These are phyloP conservation scores for Ptyas mucosa DNA, from an alignment of 2,113 vertebrate genomes.

Conservation along the genomic window DNA sequence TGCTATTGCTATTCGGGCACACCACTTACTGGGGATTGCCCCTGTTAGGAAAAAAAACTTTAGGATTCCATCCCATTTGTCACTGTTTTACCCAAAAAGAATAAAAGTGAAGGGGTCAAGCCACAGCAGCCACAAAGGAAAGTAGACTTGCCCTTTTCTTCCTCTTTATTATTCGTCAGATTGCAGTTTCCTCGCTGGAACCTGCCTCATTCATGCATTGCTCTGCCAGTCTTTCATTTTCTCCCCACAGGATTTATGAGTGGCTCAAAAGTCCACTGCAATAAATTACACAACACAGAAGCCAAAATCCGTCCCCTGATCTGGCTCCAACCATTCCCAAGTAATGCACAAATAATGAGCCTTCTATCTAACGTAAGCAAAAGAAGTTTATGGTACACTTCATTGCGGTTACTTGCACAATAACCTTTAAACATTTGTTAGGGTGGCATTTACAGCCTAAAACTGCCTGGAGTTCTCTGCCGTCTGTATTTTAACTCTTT, in stretches of 20 bases:
- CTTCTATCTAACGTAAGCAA: background rate
- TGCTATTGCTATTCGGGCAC: background rate
- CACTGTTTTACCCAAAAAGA: background rate
- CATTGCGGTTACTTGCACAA: background rate
- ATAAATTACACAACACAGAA: background rate
- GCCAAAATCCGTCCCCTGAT: background rate
- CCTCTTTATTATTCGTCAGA: background rate
- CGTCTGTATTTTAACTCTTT: background rate
- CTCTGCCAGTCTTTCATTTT: background rate
- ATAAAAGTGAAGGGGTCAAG: background rate
- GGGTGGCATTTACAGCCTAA: background rate
- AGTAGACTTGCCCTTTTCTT: background rate
- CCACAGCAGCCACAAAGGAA: background rate
- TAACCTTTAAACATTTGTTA: background rate
- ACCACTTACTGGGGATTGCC: background rate
- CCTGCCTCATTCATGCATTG: background rate
- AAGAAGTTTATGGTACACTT: background rate
- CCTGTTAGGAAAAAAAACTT: background rate
- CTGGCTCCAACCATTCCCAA: background rate
- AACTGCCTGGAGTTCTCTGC: background rate
- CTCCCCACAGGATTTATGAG: background rate
- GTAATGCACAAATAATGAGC: background rate
- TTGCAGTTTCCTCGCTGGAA: background rate
- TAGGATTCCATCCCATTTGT: background rate
- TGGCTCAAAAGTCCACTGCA: constrained; percentile 4